Percentiles rank a stretch among this genome's conserved stretches.
Evolutionary conservation across 2,113 vertebrate species (phyloP).

Genomic region (Scortum barcoo): DNA sequence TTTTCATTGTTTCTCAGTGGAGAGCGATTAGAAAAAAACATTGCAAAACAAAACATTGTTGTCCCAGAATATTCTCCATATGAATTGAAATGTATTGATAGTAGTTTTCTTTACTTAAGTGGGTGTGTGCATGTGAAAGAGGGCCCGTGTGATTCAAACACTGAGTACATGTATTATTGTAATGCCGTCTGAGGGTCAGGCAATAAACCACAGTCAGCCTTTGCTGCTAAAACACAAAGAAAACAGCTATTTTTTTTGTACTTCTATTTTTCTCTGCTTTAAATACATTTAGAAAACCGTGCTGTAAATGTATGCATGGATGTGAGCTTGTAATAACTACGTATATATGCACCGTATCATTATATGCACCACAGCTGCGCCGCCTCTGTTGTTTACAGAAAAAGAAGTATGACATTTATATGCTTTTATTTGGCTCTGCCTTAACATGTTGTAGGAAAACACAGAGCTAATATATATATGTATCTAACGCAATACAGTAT

Average conservation of each 20-base stretch:
- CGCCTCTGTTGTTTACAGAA: not conserved
- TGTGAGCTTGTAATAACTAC: constrained; percentile 3
- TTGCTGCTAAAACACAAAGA: not conserved
- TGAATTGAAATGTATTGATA: no score
- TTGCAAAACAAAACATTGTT: no score
- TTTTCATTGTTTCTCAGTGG: no score
- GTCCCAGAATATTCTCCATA: no score
- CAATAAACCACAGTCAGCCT: not conserved
- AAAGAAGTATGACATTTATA: not conserved
- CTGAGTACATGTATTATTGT: no score
- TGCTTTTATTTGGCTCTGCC: not conserved
- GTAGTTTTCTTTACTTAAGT: no score
- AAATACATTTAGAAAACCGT: not conserved
- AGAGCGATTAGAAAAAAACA: no score
- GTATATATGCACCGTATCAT: constrained; percentile 13
- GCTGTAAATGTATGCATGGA: not conserved
- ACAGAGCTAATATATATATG: not conserved
- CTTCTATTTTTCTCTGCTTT: constrained; percentile 2
- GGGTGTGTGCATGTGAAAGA: no score
- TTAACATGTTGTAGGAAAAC: not conserved
- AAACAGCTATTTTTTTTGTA: not conserved
- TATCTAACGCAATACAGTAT: not conserved
- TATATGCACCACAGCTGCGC: not conserved
- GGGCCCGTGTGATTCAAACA: no score
- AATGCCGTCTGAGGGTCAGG: not conserved